Base-by-base conservation (phyloP, 1,140 invertebrate genomes). In the Drosophila willistoni region DNA sequence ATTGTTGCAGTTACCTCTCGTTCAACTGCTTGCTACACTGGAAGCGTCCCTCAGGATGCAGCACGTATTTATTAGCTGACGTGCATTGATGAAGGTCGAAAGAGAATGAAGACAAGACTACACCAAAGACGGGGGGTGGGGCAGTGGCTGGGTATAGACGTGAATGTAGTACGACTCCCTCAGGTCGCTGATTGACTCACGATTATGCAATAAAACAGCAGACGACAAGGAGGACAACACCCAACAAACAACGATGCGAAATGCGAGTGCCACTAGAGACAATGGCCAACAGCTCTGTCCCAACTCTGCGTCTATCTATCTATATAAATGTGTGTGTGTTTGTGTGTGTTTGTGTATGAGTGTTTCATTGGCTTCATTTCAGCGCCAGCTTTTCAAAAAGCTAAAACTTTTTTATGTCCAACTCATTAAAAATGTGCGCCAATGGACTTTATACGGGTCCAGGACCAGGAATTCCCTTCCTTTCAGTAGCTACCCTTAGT, bases 31-130 rank as follows among this genome's bases (percentile, higher is more conserved):
- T 22, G 63, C 19, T 39, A 39, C 36, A 55, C 39, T 25, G 41
- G 34, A 47, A n/a, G n/a, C 19, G 29, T 51, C 42, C 33, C 55
- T 44, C 57, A 61, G 67, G 63, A 60, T 87, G 83, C 84, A 79
- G 84, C 83, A 89, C 84, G 84, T 87, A 83, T 87, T 87, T 87
- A 89, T 87, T 89, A 78, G 83, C 84, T 89, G 84, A 87, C 77
- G 78, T 84, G 84, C 83, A 87, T 89, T 87, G 83, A 87, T 77
- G 80, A 89, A 89, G 83, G 77, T 80, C 72, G 76, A 59, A 69
- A 36, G 60, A 70, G 72, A 64, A 69, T 55, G 60, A 70, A 54
- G 44, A 76, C 55, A 59, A n/a, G n/a, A 56, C 13, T 10, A 34
- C 34, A 13, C 29, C n/a, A 22, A 42, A 25, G 17, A 5, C 4